Evolutionary conservation across 2,888 invertebrate genomes (phyloP).

Genomic region (Epistrophe eligans): DNA sequence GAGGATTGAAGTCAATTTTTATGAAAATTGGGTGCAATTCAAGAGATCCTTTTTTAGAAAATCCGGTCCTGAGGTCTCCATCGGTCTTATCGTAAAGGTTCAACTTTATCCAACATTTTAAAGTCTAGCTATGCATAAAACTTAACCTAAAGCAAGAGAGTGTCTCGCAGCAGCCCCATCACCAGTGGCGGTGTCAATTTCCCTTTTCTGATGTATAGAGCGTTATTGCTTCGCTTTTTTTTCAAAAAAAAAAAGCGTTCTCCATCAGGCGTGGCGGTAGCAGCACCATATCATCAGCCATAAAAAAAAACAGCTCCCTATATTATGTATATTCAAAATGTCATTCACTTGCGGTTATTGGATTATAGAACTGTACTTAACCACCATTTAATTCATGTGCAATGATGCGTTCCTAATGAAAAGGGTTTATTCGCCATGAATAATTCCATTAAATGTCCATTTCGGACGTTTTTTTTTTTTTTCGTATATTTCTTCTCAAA

Average conservation of each 20-base stretch:
- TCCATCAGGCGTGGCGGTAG: not conserved
- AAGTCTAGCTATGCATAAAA: slow-evolving; percentile 18
- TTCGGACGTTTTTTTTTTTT: slow-evolving; percentile 40
- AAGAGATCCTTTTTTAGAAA: not conserved
- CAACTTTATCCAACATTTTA: slow-evolving; percentile 3
- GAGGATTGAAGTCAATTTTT: too few species aligned
- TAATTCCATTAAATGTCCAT: slow-evolving; percentile 68
- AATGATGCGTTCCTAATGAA: slow-evolving; percentile 72
- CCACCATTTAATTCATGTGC: slow-evolving; percentile 69
- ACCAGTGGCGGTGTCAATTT: slow-evolving; percentile 55
- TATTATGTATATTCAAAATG: slow-evolving; percentile 36
- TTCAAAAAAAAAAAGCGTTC: not conserved
- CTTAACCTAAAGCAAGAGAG: slow-evolving; percentile 17
- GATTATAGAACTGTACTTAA: slow-evolving; percentile 75
- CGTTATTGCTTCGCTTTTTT: slow-evolving; percentile 8
- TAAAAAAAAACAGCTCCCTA: slow-evolving; percentile 16
- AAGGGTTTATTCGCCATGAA: slow-evolving; percentile 74
- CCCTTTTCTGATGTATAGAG: slow-evolving; percentile 35
- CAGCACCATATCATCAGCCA: not conserved
- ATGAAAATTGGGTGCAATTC: not conserved
- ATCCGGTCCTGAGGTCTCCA: slow-evolving; percentile 14
- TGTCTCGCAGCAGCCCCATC: slow-evolving; percentile 12
- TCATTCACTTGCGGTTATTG: slow-evolving; percentile 75
- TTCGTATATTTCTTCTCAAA: slow-evolving; percentile 1
- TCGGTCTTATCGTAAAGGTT: slow-evolving; percentile 12